Conservation (phyloP, 2,888 invertebrate species). For the Deilephila porcellus region DNA sequence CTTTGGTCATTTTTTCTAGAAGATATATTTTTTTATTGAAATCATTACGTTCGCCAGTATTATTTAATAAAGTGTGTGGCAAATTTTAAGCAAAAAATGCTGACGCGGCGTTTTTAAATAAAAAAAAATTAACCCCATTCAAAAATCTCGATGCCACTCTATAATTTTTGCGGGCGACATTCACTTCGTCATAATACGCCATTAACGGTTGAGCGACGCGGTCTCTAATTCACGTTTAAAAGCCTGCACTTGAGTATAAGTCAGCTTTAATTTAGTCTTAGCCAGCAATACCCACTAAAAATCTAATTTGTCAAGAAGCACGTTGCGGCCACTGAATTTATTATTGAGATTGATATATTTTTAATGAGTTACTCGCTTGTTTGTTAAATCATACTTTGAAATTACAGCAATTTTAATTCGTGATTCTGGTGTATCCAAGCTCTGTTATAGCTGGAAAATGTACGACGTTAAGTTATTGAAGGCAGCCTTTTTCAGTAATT, state of each 20-base stretch:
- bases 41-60: too few relatives aligned
- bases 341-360: conserved; percentile 27
- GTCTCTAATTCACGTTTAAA: conserved; percentile 83
- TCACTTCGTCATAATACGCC: conserved; percentile 80
- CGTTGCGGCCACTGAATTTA: conserved; percentile 63
- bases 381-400: conserved; percentile 21
- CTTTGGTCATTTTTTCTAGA: too few relatives aligned
- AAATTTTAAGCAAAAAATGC: not conserved
- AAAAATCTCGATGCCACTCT: conserved; percentile 63
- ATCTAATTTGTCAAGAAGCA: conserved; percentile 82
- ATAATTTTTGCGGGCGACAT: conserved; percentile 72
- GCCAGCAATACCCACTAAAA: conserved; percentile 79
- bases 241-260: conserved; percentile 83
- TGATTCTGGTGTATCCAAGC: not conserved
- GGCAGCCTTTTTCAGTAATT: conserved; percentile 20
- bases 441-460: not conserved
- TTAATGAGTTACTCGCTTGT: conserved; percentile 12
- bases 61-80: not conserved
- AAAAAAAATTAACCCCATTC: conserved; percentile 34
- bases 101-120: conserved; percentile 35
- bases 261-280: conserved; percentile 82
- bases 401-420: conserved; percentile 4
- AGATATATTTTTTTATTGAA: too few relatives aligned
- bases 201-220: conserved; percentile 78
- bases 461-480: not conserved